Evolutionary conservation across 2,888 invertebrate species (phyloP), one percentile per base, ranked within the genome.

Genomic region (Mythimna ferrago): DNA sequence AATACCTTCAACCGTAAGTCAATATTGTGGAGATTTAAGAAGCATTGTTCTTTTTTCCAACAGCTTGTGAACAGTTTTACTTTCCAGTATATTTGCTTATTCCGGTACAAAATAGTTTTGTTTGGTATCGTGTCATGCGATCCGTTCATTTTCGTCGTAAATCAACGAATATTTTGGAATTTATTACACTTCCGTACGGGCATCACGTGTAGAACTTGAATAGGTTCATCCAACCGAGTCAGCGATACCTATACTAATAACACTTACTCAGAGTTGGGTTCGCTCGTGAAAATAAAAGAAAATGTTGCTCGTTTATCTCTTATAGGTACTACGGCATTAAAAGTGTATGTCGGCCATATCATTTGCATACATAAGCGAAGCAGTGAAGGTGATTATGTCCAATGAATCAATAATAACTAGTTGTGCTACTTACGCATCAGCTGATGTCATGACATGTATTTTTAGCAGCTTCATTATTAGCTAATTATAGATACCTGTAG

Each of bases 311-410:
- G 57, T 26, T 60, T 69, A 63, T 58, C 66, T 65, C 60, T 16
- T 71, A 69, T 35, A 26, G 26, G 26, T 26, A 51, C 68, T 58
- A 65, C 41, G 60, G 16, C 72, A 76, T 78, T 68, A 66, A 68
- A 66, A 78, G 57, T 78, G 38, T 68, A 70, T 65, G 64, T 41
- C 64, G 71, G 70, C n/a, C 65, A 56, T 78, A 60, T 80, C 72
- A 80, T 86, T 84, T 77, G 66, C 81, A 82, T 86, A 81, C 38
- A 66, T 73, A 84, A 84, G 35, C 48, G 72, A 69, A 82, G 57
- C 69, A 81, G 80, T 81, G 77, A 84, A 86, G 86, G 86, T 84
- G 81, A 87, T 86, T 87, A 73, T 76, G 78, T 79, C 68, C 61
- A 72, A 75, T 68, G 83, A 81, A 86, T 84, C 72, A 76, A 78